Evolutionary conservation across 2,113 vertebrate species (phyloP).

Genomic region (Phylloscopus trochiloides): DNA sequence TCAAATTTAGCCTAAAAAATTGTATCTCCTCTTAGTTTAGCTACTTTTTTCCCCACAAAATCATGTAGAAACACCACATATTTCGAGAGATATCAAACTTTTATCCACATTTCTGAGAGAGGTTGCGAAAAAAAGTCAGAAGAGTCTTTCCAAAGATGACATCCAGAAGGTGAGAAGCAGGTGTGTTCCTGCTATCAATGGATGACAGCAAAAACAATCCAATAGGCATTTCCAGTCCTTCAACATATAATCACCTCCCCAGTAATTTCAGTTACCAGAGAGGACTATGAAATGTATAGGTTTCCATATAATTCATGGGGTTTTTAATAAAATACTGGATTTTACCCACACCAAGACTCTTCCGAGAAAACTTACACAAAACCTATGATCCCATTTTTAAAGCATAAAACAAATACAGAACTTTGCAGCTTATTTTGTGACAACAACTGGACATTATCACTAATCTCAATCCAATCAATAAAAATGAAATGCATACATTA

Average conservation of each 20-base stretch:
- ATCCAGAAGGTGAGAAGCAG: not conserved
- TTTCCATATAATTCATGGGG: not conserved
- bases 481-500: not conserved
- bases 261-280: not conserved
- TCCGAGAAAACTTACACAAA: not conserved
- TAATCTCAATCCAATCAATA: not conserved
- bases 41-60: not conserved
- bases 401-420: not conserved
- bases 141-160: not conserved
- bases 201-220: not conserved
- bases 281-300: not conserved
- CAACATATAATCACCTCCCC: not conserved
- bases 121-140: not conserved
- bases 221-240: not conserved
- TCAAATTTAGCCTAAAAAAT: not conserved
- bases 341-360: not conserved
- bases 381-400: not conserved
- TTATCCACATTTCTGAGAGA: not conserved
- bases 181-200: not conserved
- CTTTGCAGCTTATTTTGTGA: not conserved
- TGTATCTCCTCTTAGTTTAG: not conserved
- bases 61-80: not conserved
- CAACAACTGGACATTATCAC: not conserved
- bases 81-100: not conserved
- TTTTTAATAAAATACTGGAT: not conserved